These are phyloP conservation scores for Leuciscus waleckii DNA, from an alignment of 2,797 vertebrate genomes.

Conservation along the genomic window DNA sequence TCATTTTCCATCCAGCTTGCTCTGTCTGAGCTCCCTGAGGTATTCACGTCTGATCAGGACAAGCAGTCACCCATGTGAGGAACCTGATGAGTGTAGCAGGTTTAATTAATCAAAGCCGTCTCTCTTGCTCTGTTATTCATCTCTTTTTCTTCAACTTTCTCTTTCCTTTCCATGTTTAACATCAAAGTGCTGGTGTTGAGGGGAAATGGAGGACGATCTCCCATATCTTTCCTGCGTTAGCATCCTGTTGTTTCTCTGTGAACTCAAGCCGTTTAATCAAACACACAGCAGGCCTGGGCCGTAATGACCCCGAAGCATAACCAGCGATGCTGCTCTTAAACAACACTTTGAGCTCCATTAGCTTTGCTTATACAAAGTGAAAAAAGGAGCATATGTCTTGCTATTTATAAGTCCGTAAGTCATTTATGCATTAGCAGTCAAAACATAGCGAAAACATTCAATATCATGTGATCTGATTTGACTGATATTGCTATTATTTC, in stretches of 20 bases:
- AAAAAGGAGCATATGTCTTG: not conserved
- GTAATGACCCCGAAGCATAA: not conserved
- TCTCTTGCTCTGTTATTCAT: slow-evolving; percentile 1
- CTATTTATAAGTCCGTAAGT: not conserved
- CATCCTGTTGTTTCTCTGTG: slow-evolving; percentile 40
- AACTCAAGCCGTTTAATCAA: slow-evolving; percentile 42
- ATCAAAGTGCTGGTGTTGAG: slow-evolving; percentile 28
- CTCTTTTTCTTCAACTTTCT: slow-evolving; percentile 1
- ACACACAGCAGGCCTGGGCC: slow-evolving; percentile 27
- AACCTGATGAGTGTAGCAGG: slow-evolving; percentile 29
- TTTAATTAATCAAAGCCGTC: slow-evolving; percentile 36
- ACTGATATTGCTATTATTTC: not conserved
- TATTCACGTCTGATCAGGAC: slow-evolving; percentile 31
- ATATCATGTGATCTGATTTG: not conserved
- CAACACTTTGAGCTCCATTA: slow-evolving; percentile 22
- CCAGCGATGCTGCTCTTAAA: slow-evolving; percentile 7
- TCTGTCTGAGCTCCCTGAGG: slow-evolving; percentile 33
- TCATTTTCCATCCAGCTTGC: slow-evolving; percentile 26
- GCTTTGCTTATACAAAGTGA: slow-evolving; percentile 8
- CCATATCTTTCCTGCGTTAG: slow-evolving; percentile 29
- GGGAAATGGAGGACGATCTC: slow-evolving; percentile 28
- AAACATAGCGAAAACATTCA: not conserved
- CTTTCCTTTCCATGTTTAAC: not conserved
- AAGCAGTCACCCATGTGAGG: slow-evolving; percentile 41
- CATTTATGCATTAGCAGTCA: not conserved